A percentile compares a stretch with the other conserved stretches of the same genome.
Evolutionary conservation across 2,888 invertebrate genomes (phyloP).

Genomic region (Fragum fragum): DNA sequence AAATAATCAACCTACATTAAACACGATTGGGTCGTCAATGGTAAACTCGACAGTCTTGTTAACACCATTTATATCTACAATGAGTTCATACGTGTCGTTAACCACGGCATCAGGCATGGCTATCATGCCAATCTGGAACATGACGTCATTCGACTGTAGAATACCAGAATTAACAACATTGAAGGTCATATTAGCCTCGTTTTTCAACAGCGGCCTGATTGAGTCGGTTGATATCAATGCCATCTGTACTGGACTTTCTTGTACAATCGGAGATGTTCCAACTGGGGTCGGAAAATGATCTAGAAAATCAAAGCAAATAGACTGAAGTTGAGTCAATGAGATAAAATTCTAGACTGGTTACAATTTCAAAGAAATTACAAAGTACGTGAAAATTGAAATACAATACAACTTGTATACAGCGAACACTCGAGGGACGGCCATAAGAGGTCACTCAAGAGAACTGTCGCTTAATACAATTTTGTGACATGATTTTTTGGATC

Average conservation of each 20-base stretch:
- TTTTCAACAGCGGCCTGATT: not conserved
- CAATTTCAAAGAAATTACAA: no score
- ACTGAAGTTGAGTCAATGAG: no score
- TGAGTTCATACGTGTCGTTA: not conserved
- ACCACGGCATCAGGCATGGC: slow-evolving; percentile 9
- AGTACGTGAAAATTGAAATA: no score
- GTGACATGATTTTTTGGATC: no score
- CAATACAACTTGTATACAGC: no score
- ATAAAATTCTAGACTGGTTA: no score
- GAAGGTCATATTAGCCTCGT: slow-evolving; percentile 5
- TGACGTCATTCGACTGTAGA: not conserved
- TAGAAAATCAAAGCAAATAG: no score
- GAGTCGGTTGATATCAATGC: not conserved
- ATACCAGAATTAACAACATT: not conserved
- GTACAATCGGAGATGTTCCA: not conserved
- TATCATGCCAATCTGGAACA: not conserved
- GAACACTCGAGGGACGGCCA: no score
- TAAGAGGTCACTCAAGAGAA: no score
- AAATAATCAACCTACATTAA: slow-evolving; percentile 14
- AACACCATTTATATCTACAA: slow-evolving; percentile 11
- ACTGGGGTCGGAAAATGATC: not conserved
- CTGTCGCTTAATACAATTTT: no score
- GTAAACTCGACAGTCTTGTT: slow-evolving; percentile 1
- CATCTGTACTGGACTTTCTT: not conserved
- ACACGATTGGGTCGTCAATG: not conserved